phyloP scores from a whole-genome alignment of 1,140 invertebrate species.

The Drosophila mayri region DNA sequence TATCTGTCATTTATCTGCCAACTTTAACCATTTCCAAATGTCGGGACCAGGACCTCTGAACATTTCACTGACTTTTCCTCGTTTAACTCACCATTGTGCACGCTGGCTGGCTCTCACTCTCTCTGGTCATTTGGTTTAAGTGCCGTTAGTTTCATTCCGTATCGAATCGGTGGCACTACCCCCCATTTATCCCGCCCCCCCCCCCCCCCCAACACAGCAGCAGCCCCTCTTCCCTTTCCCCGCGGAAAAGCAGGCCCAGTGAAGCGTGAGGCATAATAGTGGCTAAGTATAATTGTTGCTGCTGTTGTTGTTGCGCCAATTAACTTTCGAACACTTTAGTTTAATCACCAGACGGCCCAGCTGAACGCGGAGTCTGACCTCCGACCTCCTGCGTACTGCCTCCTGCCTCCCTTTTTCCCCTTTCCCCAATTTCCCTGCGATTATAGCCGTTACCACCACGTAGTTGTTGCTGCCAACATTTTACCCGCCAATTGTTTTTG shows the following conservation, averaged over 20 bases:
- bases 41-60: slow-evolving; percentile 1
- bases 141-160: slow-evolving; percentile 61
- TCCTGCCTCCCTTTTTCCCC: slow-evolving; percentile 1
- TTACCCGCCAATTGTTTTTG: slow-evolving; percentile 43
- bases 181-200: slow-evolving; percentile 12
- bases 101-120: not conserved
- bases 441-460: slow-evolving; percentile 14
- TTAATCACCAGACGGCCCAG: slow-evolving; percentile 71
- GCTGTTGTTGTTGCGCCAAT: slow-evolving; percentile 71
- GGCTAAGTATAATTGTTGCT: slow-evolving; percentile 61
- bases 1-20: slow-evolving; percentile 47
- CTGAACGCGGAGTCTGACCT: slow-evolving; percentile 44
- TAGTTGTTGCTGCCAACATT: slow-evolving; percentile 32
- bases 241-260: slow-evolving; percentile 49
- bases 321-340: slow-evolving; percentile 82
- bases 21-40: slow-evolving; percentile 37
- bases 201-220: no score
- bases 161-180: slow-evolving; percentile 44
- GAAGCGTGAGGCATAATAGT: slow-evolving; percentile 73
- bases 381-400: slow-evolving; percentile 7
- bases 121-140: slow-evolving; percentile 60
- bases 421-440: slow-evolving; percentile 18
- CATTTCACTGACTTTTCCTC: slow-evolving; percentile 40
- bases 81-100: slow-evolving; percentile 54
- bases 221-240: not conserved